These are phyloP conservation scores for Sebastes baramenuke DNA, from an alignment of 2,797 vertebrate species.

Conservation along the genomic window DNA sequence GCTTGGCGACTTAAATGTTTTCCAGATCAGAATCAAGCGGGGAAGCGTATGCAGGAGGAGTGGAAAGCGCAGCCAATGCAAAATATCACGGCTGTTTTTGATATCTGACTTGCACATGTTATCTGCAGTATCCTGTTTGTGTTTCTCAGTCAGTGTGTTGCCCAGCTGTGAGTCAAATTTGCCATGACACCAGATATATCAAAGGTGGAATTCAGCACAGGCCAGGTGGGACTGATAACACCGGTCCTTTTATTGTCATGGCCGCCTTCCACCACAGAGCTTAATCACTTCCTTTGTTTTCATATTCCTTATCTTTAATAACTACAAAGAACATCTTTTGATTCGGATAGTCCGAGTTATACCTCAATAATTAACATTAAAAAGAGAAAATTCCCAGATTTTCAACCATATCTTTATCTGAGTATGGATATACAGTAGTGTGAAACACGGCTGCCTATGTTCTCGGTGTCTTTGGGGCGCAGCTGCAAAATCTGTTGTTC, in stretches of 20 bases:
- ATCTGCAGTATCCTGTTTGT: conserved; percentile 6
- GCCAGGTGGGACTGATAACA: conserved; percentile 22
- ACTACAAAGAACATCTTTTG: not conserved
- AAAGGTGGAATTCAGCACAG: conserved; percentile 1
- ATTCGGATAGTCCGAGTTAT: not conserved
- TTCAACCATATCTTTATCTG: not conserved
- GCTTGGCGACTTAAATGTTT: not conserved
- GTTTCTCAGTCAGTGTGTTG: not conserved
- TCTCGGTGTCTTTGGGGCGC: not conserved
- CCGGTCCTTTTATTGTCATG: not conserved
- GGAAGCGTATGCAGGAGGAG: not conserved
- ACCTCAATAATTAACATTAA: not conserved
- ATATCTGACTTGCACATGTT: conserved; percentile 28
- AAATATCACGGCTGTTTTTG: conserved; percentile 6
- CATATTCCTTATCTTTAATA: not conserved
- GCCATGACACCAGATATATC: conserved; percentile 15
- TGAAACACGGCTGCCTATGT: not conserved
- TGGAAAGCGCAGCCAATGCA: not conserved
- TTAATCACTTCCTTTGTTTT: conserved; percentile 4
- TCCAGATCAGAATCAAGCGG: not conserved
- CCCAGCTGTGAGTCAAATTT: conserved; percentile 35
- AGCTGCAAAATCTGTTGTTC: not conserved
- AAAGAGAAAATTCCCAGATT: not conserved
- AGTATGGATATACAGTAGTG: not conserved
- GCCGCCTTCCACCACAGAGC: not conserved